phyloP scores from a whole-genome alignment of 53 echinoderm and acorn worm species.

The Apostichopus leukothele region DNA sequence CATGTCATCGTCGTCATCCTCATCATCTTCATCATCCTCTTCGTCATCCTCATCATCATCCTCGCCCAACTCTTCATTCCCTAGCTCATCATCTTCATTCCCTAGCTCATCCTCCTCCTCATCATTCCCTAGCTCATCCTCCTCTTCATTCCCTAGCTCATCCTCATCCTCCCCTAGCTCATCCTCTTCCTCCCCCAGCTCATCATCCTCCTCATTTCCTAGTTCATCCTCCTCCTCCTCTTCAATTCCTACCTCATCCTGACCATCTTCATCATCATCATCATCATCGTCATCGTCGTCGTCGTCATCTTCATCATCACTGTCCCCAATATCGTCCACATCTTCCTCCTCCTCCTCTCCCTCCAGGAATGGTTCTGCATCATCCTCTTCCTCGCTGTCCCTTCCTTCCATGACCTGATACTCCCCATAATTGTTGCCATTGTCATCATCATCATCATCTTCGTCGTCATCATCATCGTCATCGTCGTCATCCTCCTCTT shows the following conservation, averaged over 20 bases:
- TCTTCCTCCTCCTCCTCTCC: slow-evolving; percentile 29
- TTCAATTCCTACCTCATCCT: slow-evolving; percentile 4
- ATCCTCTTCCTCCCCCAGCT: neutral
- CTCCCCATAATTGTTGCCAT: slow-evolving; percentile 25
- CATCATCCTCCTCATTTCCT: neutral
- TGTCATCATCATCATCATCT: slow-evolving; percentile 25
- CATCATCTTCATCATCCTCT: neutral
- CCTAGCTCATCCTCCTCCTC: neutral
- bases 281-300: neutral
- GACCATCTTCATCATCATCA: neutral
- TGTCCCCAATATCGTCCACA: neutral
- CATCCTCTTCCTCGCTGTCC: slow-evolving; percentile 44
- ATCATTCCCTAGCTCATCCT: neutral
- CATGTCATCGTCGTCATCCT: neutral
- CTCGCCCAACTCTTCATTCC: neutral
- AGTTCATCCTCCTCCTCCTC: neutral
- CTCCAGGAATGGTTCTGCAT: slow-evolving; percentile 38
- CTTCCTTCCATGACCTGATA: slow-evolving; percentile 11
- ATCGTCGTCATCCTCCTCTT: slow-evolving; percentile 3
- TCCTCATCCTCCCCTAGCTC: slow-evolving; percentile 1
- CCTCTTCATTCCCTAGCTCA: neutral
- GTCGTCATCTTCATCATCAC: slow-evolving; percentile 15
- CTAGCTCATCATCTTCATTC: neutral
- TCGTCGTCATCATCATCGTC: slow-evolving; percentile 31
- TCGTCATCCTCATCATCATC: neutral